Evolutionary conservation across 2,888 invertebrate genomes (phyloP).

Genomic region (Troglohyphantes excavatus): DNA sequence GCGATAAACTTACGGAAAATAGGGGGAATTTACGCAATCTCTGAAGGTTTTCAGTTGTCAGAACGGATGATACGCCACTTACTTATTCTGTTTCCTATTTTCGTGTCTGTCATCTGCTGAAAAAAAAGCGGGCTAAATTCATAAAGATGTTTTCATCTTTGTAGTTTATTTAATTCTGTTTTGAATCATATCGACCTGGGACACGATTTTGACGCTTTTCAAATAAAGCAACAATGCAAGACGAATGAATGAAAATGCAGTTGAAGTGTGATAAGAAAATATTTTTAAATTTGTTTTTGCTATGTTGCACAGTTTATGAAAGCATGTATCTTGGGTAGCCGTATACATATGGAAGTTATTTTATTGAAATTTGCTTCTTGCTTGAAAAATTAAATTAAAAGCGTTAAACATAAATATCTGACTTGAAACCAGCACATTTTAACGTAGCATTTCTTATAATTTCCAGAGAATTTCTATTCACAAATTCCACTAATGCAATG

Average conservation of each 20-base stretch:
- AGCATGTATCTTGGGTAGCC: too few relatives aligned
- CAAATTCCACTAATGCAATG: too few relatives aligned
- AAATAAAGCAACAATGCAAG: not conserved
- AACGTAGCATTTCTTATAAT: too few relatives aligned
- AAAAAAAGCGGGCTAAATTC: too few relatives aligned
- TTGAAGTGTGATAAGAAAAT: not conserved
- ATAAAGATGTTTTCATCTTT: not conserved
- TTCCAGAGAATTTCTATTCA: too few relatives aligned
- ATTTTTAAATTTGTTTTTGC: too few relatives aligned
- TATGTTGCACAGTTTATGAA: too few relatives aligned
- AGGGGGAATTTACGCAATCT: not conserved
- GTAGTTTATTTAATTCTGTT: not conserved
- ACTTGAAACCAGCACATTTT: too few relatives aligned
- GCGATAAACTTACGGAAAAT: conserved; percentile 13
- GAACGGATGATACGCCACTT: not conserved
- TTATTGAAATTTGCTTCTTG: too few relatives aligned
- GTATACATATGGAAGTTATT: too few relatives aligned
- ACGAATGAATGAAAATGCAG: not conserved
- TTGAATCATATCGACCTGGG: not conserved
- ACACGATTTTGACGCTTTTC: not conserved
- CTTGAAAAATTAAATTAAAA: too few relatives aligned
- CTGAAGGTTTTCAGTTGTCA: conserved; percentile 1
- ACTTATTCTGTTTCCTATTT: conserved; percentile 2
- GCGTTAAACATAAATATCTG: too few relatives aligned
- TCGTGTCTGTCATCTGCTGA: not conserved